These are phyloP conservation scores for Meteorus cinctellus DNA, from an alignment of 2,888 invertebrate genomes.

Conservation along the genomic window DNA sequence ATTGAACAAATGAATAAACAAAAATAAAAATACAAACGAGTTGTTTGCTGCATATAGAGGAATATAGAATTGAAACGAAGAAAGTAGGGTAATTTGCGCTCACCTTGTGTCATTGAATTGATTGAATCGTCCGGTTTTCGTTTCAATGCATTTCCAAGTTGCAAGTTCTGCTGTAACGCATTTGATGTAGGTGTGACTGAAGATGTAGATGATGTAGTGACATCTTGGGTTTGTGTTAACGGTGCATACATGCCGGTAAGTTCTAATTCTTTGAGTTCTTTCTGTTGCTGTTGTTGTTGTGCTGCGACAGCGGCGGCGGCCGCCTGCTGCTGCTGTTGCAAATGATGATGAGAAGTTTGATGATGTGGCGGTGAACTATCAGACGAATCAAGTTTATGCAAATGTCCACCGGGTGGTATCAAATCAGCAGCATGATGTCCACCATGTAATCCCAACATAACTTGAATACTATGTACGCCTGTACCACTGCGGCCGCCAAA, in stretches of 20 bases:
- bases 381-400: slow-evolving; percentile 73
- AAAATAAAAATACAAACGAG: not conserved
- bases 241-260: slow-evolving; percentile 70
- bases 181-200: slow-evolving; percentile 71
- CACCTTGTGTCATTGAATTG: slow-evolving; percentile 66
- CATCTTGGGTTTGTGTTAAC: slow-evolving; percentile 72
- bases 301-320: slow-evolving; percentile 62
- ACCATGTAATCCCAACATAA: slow-evolving; percentile 80
- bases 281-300: slow-evolving; percentile 74
- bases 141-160: slow-evolving; percentile 67
- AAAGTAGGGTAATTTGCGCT: slow-evolving; percentile 3
- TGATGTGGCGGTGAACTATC: slow-evolving; percentile 73
- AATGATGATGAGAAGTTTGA: slow-evolving; percentile 65
- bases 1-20: slow-evolving; percentile 15
- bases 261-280: slow-evolving; percentile 70
- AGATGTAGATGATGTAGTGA: slow-evolving; percentile 70
- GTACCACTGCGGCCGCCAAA: slow-evolving; percentile 78
- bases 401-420: slow-evolving; percentile 66
- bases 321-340: slow-evolving; percentile 67
- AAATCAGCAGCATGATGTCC: slow-evolving; percentile 69
- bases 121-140: slow-evolving; percentile 68
- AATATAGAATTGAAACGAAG: not conserved
- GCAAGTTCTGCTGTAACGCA: slow-evolving; percentile 66
- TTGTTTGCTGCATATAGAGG: too few relatives aligned
- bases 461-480: slow-evolving; percentile 80